These are phyloP conservation scores for Lichenostomus cassidix DNA, from an alignment of 2,113 vertebrate species.

Conservation along the genomic window DNA sequence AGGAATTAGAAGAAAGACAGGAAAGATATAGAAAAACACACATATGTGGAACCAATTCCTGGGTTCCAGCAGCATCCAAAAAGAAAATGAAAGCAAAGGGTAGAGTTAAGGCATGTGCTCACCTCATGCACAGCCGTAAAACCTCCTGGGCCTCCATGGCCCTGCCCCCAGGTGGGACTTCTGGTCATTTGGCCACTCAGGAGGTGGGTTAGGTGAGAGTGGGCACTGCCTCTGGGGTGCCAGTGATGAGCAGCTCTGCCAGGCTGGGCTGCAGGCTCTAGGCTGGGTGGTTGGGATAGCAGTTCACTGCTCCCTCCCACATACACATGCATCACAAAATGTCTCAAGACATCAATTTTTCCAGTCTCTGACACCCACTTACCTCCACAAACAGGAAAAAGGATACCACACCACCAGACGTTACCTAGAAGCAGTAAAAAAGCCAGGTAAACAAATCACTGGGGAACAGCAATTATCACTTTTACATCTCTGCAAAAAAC, in stretches of 20 bases:
- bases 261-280: background rate
- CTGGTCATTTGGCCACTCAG: background rate
- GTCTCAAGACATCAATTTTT: background rate
- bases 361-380: background rate
- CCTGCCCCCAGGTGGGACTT: background rate
- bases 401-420: background rate
- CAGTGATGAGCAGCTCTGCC: background rate
- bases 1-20: background rate
- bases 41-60: no score
- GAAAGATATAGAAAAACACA: background rate
- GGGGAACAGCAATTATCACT: background rate
- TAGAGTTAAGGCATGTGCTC: rapidly evolving
- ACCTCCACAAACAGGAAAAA: background rate
- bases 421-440: background rate
- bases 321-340: background rate
- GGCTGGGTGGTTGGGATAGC: no score
- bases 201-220: background rate
- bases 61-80: background rate
- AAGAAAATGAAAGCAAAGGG: background rate
- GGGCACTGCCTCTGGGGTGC: background rate
- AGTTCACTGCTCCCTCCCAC: background rate
- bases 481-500: background rate
- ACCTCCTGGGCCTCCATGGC: background rate
- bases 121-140: background rate
- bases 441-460: background rate